Evolutionary conservation across 2,888 invertebrate genomes (phyloP), one percentile per base, ranked within the genome.

Genomic region (Congeria kusceri): DNA sequence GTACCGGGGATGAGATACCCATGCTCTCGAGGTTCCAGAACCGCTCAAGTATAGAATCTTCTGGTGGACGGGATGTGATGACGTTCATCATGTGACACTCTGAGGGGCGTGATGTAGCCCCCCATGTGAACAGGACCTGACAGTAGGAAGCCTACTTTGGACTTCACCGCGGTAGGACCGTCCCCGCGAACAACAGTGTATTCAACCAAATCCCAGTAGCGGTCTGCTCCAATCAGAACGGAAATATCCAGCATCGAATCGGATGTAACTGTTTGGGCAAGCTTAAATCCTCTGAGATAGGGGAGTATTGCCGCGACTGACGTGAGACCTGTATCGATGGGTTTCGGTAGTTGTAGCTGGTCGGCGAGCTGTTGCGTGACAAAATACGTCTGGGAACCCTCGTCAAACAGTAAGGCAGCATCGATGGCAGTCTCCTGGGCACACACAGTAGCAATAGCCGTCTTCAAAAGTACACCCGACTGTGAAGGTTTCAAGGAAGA

Each of bases 401-500:
- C 69, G 32, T 69, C 69, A n/a, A 62, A 62, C 20, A 69, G 25
- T 9, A 67, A 61, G 13, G 32, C 44, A 4, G 71, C 71, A 23
- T 53, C 63, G 18, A 27, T n/a, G 32, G 32, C 32, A 15, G 28
- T 44, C 3, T 20, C 29, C 23, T 53, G 3, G 23, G 58, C 58
- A 47, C 47, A 15, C 11, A 72, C 71, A 20, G 25, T 39, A 20
- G 57, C 47, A 23, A 64, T 46, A 9, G 64, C 64, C 44, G 57
- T 71, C 28, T 53, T 71, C 44, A 71, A 27, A 13, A 63, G 27
- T 20, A 63, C 56, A n/a, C 29, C 49, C 15, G 23, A 29, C 2
- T 47, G 25, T 61, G 53, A 3, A 2, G 4, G 69, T 28, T 25
- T 18, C n/a, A 15, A 5, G n/a, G 15, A 56, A 20, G 66, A 66